Evolutionary conservation across 2,113 vertebrate genomes (phyloP), one percentile per base, ranked within the genome.

Genomic region (Protobothrops flavoviridis): DNA sequence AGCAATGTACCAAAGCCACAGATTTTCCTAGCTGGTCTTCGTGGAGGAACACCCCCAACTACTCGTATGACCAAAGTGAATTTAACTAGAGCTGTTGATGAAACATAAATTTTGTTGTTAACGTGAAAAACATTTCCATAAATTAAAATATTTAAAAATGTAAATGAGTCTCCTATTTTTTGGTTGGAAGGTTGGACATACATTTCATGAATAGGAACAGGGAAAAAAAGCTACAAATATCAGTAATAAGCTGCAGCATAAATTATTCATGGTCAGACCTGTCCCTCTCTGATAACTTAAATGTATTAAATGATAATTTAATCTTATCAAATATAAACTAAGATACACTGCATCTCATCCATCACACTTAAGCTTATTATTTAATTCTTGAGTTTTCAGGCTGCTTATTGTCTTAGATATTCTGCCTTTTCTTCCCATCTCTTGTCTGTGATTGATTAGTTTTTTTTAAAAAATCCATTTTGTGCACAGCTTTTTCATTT

Each of bases 61-160:
- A 97, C 97, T 59, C 53, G 2, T 0, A 91, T 97, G 93, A 95
- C 97, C 43, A 97, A 98, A 97, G 97, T 97, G 8, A 97, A 99
- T 93, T 97, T 99, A 94, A 99, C 98, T 59, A 98, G 98, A 98
- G 93, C 98, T 23, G 90, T 98, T 33, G 96, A 98, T 95, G 98
- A 99, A 97, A 97, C 97, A 29, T 98, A 95, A 95, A 96, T 81
- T 74, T 4, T 39, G 91, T 29, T 57, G 17, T 15, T 87, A 87
- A 69, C 86, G 11, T 90, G 12, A 59, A n/a, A 45, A 90, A n/a
- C 57, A 50, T 17, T 43, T 92, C 55, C 53, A 86, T 39, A 90
- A 52, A 86, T 50, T 29, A 88, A 33, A n/a, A 21, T 15, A 24
- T 23, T 90, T 90, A 93, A 93, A 88, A 45, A 59, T 12, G 0